Base-by-base conservation (phyloP, 2,888 invertebrate genomes). In the Eupithecia pulchellata region DNA sequence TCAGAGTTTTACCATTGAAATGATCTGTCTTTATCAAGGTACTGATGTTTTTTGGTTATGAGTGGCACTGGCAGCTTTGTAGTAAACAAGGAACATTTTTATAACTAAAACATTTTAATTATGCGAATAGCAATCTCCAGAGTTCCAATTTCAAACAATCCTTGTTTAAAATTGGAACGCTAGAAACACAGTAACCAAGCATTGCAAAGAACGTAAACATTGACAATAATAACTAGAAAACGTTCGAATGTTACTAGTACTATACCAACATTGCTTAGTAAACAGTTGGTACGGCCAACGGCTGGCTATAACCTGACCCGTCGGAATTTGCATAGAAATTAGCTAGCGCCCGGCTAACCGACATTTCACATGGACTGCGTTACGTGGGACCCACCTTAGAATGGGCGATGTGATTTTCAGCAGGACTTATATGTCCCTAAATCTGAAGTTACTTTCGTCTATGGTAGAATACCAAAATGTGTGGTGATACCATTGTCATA, bases 241-340 rank as follows among this genome's bases (percentile, higher is more conserved):
- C 58, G 58, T 61, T 61, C 60, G 32, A 57, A 57, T 29, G 25
- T 55, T 61, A 68, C 14, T n/a, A n/a, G n/a, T n/a, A n/a, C n/a
- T n/a, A n/a, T n/a, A 20, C 29, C 14, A 34, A 25, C 42, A 42
- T 29, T 52, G 58, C 36, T 36, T 58, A 20, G 2, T 47, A 29
- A 25, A 58, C 39, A 66, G 72, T 62, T 64, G 29, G n/a, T 69
- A 69, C 13, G 30, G 30, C 20, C 30, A 55, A 70, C 72, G 69
- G 68, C 64, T 71, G 73, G 72, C 52, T 64, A 68, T 73, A 71
- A 69, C 72, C 71, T 66, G 68, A 72, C 69, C 60, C 63, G 64
- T 69, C 63, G 64, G 79, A 81, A 93, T 93, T 93, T 92, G 91
- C 92, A 93, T 93, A 91, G 89, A 93, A 92, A 93, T 92, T 87